Conservation (phyloP, 2,797 vertebrate genomes). For the Coilia nasus region DNA sequence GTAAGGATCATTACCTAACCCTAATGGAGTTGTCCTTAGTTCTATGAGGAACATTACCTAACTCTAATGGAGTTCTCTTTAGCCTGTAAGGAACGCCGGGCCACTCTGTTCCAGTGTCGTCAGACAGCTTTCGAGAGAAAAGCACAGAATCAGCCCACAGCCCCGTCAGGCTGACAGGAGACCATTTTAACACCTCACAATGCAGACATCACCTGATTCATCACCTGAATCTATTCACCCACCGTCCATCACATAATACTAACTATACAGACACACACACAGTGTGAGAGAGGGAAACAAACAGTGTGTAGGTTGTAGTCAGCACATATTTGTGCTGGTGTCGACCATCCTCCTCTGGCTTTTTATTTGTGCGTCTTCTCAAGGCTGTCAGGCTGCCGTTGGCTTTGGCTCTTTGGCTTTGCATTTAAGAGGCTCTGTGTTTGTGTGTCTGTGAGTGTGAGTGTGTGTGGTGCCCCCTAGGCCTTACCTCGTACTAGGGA, state of each 20-base stretch:
- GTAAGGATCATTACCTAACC: too few relatives aligned
- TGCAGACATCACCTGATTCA: not conserved
- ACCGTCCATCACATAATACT: not conserved
- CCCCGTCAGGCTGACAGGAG: too few relatives aligned
- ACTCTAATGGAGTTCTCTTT: too few relatives aligned
- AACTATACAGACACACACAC: not conserved
- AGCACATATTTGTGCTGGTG: constrained; percentile 27
- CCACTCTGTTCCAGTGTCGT: too few relatives aligned
- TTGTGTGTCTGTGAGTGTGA: constrained; percentile 5
- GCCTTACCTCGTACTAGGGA: too few relatives aligned
- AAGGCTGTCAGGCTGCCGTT: not conserved
- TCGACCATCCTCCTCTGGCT: not conserved
- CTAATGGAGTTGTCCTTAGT: too few relatives aligned
- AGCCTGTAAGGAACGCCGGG: too few relatives aligned
- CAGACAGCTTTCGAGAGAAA: too few relatives aligned
- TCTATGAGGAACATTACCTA: too few relatives aligned
- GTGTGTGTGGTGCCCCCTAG: constrained; percentile 52
- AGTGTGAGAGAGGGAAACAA: not conserved
- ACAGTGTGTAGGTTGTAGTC: constrained; percentile 39
- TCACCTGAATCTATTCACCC: not conserved
- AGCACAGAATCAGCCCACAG: too few relatives aligned
- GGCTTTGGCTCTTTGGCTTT: not conserved
- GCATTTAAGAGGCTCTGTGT: too few relatives aligned
- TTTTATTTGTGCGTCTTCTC: too few relatives aligned
- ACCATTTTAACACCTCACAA: not conserved